Evolutionary conservation across 2,113 vertebrate genomes (phyloP).

Genomic region (Dendrocopos noguchii): DNA sequence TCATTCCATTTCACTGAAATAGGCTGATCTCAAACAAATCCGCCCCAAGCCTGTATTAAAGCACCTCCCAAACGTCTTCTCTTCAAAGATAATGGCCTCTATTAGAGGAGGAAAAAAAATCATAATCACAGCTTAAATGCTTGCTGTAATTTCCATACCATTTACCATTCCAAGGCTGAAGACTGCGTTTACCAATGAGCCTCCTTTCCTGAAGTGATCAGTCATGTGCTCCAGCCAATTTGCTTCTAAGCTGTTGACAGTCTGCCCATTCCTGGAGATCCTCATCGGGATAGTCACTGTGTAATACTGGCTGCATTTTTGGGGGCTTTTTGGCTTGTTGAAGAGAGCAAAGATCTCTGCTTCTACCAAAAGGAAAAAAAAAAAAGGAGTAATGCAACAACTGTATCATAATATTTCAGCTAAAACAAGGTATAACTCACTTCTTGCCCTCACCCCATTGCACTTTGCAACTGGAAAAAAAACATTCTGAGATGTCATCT

Average conservation of each 20-base stretch:
- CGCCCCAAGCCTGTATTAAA: neutral
- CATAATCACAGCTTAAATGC: constrained; percentile 10
- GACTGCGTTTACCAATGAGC: constrained; percentile 90
- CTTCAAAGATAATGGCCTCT: constrained; percentile 41
- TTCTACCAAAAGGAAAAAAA: constrained; percentile 65
- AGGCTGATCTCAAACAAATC: constrained; percentile 42
- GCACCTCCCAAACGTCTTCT: constrained; percentile 14
- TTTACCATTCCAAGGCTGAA: constrained; percentile 87
- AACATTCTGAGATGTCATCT: neutral
- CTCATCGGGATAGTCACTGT: constrained; percentile 91
- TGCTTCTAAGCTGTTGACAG: constrained; percentile 87
- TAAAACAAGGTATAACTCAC: neutral
- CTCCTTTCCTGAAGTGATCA: constrained; percentile 96
- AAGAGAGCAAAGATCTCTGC: constrained; percentile 89
- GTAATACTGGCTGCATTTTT: constrained; percentile 87
- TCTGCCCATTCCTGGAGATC: constrained; percentile 84
- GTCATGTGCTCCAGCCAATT: constrained; percentile 99
- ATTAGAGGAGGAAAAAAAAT: neutral
- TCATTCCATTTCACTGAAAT: constrained; percentile 10
- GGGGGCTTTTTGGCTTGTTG: constrained; percentile 85
- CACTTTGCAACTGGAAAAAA: neutral
- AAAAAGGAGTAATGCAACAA: neutral
- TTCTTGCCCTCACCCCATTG: neutral
- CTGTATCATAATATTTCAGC: neutral
- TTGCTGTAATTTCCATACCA: constrained; percentile 76